Base-by-base conservation (phyloP, 2,888 invertebrate species). In the Acrocyrtus sp. region DNA sequence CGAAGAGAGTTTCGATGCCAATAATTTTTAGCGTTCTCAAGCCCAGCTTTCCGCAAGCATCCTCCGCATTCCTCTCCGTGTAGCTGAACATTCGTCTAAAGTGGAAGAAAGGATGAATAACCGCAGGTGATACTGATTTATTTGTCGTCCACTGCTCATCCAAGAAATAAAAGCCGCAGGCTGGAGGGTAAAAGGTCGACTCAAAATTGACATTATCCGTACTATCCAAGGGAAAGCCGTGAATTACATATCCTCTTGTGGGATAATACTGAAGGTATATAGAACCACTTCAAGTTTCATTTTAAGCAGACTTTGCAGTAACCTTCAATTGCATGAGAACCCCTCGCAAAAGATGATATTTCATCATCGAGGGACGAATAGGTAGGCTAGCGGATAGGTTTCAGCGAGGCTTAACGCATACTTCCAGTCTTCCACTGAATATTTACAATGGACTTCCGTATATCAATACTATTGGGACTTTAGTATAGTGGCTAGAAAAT, bases 171-270 rank as follows among this genome's bases (percentile, higher is more conserved):
- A 75, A 65, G 6, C 75, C 75, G n/a, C 68, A 58, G 1, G 73
- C 51, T 1, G 65, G 26, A 10, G 77, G 72, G 39, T 77, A 77
- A 22, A 77, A 72, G n/a, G 39, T 26, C 34, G 51, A 65, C 24
- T 77, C 77, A 63, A 77, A 77, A 15, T 68, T 61, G 51, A 50
- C 54, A 19, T 61, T 68, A 48, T 77, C 77, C 4, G 34, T 54
- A 24, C 39, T 29, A 45, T 77, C 66, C 51, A 57, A 58, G n/a
- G 74, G 74, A 39, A 75, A 69, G 6, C 74, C 72, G 29, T 77
- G 74, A 12, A 77, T 74, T n/a, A 77, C 47, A 24, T 72, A 77
- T 1, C 77, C 77, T 26, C 63, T 74, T 19, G 76, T 65, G 1
- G 76, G 76, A 19, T 54, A 66, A 26, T 60, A 43, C 15, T 72